phyloP scores from a whole-genome alignment of 2,113 vertebrate genomes.

The Chaenocephalus aceratus region DNA sequence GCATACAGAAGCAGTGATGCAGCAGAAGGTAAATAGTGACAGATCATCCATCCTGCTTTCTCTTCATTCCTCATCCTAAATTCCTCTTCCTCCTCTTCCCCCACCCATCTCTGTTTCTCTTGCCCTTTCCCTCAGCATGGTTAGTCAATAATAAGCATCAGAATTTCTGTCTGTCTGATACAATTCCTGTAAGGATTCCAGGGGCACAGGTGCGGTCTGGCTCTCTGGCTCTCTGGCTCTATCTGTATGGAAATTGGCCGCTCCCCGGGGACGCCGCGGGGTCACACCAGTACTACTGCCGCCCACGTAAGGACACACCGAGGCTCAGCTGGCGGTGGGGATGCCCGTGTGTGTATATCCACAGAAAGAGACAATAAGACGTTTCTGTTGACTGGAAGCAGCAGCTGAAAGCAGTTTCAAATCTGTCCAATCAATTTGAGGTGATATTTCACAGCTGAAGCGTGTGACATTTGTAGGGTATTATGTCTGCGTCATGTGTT shows the following conservation, averaged over 20 bases:
- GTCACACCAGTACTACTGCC: constrained; percentile 47
- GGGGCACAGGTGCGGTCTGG: constrained; percentile 72
- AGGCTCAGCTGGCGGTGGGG: constrained; percentile 49
- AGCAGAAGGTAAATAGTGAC: constrained; percentile 55
- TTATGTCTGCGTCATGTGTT: constrained; percentile 34
- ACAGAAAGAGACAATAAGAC: neutral
- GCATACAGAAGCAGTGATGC: constrained; percentile 27
- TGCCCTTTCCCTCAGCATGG: constrained; percentile 39
- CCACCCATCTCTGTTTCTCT: constrained; percentile 6
- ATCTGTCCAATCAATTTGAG: constrained; percentile 10
- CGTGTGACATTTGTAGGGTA: neutral
- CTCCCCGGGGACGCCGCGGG: constrained; percentile 40
- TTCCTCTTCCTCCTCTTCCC: constrained; percentile 11
- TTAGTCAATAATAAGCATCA: constrained; percentile 64
- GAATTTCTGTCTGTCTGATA: constrained; percentile 56
- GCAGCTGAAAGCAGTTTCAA: neutral
- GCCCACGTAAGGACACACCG: constrained; percentile 27
- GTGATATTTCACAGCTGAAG: neutral
- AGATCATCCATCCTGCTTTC: constrained; percentile 57
- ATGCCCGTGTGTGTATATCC: neutral
- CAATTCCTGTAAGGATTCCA: constrained; percentile 45
- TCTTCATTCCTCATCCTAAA: constrained; percentile 9
- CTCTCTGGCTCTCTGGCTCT: constrained; percentile 25
- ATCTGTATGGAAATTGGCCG: constrained; percentile 75
- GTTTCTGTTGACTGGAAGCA: constrained; percentile 28